A percentile compares a stretch with the other conserved stretches of the same genome.
These are phyloP conservation scores for Luffia ferchaultella DNA, from an alignment of 2,888 invertebrate genomes.

Conservation along the genomic window DNA sequence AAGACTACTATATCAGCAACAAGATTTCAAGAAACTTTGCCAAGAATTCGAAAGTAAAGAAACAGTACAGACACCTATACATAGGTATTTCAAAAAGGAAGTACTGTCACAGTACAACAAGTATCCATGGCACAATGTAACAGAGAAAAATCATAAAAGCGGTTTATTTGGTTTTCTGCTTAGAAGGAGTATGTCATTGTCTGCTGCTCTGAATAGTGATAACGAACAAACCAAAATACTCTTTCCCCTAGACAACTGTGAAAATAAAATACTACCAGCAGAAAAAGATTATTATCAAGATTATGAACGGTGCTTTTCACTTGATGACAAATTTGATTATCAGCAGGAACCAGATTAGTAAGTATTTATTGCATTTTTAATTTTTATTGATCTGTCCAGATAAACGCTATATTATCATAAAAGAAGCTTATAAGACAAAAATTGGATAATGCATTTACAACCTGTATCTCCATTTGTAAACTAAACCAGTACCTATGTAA, in stretches of 20 bases:
- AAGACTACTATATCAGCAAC: constrained; percentile 45
- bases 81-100: constrained; percentile 28
- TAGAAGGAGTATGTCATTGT: constrained; percentile 36
- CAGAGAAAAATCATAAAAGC: constrained; percentile 34
- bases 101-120: constrained; percentile 45
- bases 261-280: constrained; percentile 33
- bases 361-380: constrained; percentile 3
- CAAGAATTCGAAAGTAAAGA: constrained; percentile 38
- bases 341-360: constrained; percentile 26
- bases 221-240: constrained; percentile 27
- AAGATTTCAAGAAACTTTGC: constrained; percentile 40
- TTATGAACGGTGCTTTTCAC: constrained; percentile 38
- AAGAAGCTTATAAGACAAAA: too few relatives aligned
- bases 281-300: constrained; percentile 42
- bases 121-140: constrained; percentile 48
- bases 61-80: constrained; percentile 24
- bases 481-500: too few relatives aligned
- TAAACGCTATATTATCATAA: too few relatives aligned
- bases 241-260: constrained; percentile 38
- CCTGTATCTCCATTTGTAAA: too few relatives aligned
- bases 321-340: constrained; percentile 29
- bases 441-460: too few relatives aligned
- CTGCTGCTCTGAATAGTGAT: constrained; percentile 30
- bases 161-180: constrained; percentile 37
- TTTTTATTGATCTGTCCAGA: neutral